phyloP scores from a whole-genome alignment of 2,113 vertebrate genomes.

The Tylochromis polylepis region DNA sequence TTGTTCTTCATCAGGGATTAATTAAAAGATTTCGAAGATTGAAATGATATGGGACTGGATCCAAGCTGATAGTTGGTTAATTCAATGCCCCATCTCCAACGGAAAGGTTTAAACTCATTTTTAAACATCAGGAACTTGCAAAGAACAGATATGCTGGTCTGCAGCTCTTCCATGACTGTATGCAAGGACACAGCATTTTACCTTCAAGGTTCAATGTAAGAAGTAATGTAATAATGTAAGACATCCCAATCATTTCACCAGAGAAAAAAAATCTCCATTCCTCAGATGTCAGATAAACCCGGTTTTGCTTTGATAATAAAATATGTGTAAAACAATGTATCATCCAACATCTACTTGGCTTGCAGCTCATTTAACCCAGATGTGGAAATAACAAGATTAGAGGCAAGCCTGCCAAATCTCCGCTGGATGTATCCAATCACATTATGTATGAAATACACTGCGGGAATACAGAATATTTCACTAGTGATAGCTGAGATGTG shows the following conservation, averaged over 20 bases:
- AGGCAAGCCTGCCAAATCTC: constrained; percentile 36
- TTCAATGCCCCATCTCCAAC: background rate
- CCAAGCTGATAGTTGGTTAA: background rate
- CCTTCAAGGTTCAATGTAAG: background rate
- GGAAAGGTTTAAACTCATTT: background rate
- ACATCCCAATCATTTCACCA: background rate
- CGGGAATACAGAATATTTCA: constrained; percentile 26
- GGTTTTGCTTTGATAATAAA: constrained; percentile 11
- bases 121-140: background rate
- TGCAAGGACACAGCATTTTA: background rate
- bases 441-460: constrained; percentile 46
- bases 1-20: background rate
- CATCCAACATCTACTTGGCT: constrained; percentile 33
- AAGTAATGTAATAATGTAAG: background rate
- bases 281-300: constrained; percentile 15
- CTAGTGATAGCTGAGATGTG: constrained; percentile 28
- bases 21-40: background rate
- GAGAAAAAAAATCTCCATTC: constrained; percentile 2
- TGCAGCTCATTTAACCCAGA: constrained; percentile 45
- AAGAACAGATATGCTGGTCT: background rate
- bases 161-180: background rate
- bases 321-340: constrained; percentile 31
- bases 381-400: constrained; percentile 54
- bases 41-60: background rate
- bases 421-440: constrained; percentile 48